Evolutionary conservation across 2,888 invertebrate genomes (phyloP), one percentile per base, ranked within the genome.

Genomic region (Dynastes tityus): DNA sequence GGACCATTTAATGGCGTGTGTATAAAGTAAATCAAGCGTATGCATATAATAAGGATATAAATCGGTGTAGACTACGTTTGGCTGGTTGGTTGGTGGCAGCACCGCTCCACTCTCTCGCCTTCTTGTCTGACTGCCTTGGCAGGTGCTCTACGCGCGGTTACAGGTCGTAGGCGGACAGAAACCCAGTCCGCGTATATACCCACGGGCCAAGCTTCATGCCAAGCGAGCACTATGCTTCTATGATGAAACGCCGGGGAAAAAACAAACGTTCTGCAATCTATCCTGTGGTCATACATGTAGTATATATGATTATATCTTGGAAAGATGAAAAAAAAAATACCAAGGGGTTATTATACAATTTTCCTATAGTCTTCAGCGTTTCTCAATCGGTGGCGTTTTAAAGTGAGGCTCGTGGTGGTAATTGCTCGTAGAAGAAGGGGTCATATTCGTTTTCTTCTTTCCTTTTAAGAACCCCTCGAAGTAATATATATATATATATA

Each of bases 11-110:
- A 70, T 71, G 61, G 37, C 77, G 63, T 61, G 61, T 77, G 70
- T 77, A 77, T 77, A 77, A 77, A 77, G 61, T 70, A 68, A 77
- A 70, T 68, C 68, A 71, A 68, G 22, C 70, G 70, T 70, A 58
- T 77, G 77, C 55, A 70, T 68, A 70, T 71, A 77, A 61, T 77
- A 63, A 77, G 70, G 68, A 77, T 77, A 77, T 77, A 77, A 77
- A 77, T 77, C 71, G 68, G 77, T 45, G 22, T 76, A 68, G 55
- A 58, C 55, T 61, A 53, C 71, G 77, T 49, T 71, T 76, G 76
- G 67, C 27, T 22, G 77, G 63, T 71, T 73, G 77, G 70, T 61
- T 70, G 71, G 67, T 75, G 51, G 53, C 53, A 29, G 51, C 29
- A 32, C 58, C 40, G 73, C 22, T 40, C 22, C 40, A 22, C 13